These are phyloP conservation scores for Xyliphius kryptos DNA, from an alignment of 2,113 vertebrate species.

Conservation along the genomic window DNA sequence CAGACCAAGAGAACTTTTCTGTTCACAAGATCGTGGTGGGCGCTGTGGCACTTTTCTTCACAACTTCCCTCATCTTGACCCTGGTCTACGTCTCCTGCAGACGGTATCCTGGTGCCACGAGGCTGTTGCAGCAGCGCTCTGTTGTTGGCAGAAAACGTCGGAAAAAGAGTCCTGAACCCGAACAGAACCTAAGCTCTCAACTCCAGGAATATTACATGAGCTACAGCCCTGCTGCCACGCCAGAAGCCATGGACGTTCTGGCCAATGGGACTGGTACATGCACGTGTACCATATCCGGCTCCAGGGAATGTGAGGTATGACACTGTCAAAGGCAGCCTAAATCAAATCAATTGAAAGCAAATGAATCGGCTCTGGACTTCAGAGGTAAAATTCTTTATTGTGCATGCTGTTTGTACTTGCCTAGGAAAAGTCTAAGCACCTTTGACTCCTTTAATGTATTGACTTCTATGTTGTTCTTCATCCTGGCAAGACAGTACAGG, in stretches of 20 bases:
- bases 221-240: constrained; percentile 95
- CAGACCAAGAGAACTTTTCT: constrained; percentile 88
- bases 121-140: constrained; percentile 85
- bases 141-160: constrained; percentile 84
- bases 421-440: constrained; percentile 46
- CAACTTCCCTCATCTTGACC: constrained; percentile 85
- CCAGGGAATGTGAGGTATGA: constrained; percentile 97
- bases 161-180: constrained; percentile 93
- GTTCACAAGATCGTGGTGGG: constrained; percentile 97
- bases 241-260: constrained; percentile 93
- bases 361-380: constrained; percentile 76
- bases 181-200: constrained; percentile 94
- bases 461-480: not conserved
- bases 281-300: constrained; percentile 70
- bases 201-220: constrained; percentile 99
- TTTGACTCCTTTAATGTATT: constrained; percentile 40
- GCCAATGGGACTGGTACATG: constrained; percentile 95
- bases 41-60: constrained; percentile 91
- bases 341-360: constrained; percentile 57
- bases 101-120: constrained; percentile 87
- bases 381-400: constrained; percentile 85
- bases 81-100: constrained; percentile 94
- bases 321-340: constrained; percentile 73
- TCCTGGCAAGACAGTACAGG: too few relatives aligned
- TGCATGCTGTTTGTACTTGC: constrained; percentile 46